Base-by-base conservation (phyloP, 2,888 invertebrate species). In the Idaea aversata region DNA sequence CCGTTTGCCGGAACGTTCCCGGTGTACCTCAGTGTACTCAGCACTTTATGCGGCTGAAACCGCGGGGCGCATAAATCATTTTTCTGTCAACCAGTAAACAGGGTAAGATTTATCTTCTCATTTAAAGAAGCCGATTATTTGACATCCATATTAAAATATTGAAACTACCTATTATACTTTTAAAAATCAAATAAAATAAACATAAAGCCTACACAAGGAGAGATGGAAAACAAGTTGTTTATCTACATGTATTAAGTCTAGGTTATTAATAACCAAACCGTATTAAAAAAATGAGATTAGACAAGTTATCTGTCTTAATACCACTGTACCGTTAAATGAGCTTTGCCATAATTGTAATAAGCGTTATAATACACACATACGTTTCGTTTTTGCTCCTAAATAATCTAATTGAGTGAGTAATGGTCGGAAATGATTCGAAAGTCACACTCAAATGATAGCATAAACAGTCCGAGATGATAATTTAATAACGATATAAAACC, bases 401-500 rank as follows among this genome's bases (percentile, higher is more conserved):
- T 68, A 65, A 47, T 63, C 62, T 64, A 72, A 73, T 70, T 72
- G 65, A 69, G 64, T 25, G 64, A 79, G 78, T 81, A 83, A 81
- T 81, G 77, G 79, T 76, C 77, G 74, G 70, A 83, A 84, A 84
- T 84, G 78, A 82, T 77, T 82, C 75, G 75, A 82, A 80, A 82
- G 82, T 78, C 78, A 80, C 83, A 80, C 83, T 80, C 84, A 84
- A 87, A 88, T 83, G 81, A 86, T 86, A 83, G 82, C 77, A 79
- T 75, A 82, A 76, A 78, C 84, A 79, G 78, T 80, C 73, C 72
- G 76, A 86, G 84, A 85, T 89, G 84, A 86, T 85, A 86, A 88
- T 88, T 89, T 87, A 88, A 90, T 90, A 81, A 84, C 77, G 82
- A 86, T 85, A 87, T 84, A 82, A 85, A 80, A 74, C 72, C 65